A percentile compares a stretch with the other conserved stretches of the same genome.
Evolutionary conservation across 2,113 vertebrate species (phyloP).

Genomic region (Cebus imitator): DNA sequence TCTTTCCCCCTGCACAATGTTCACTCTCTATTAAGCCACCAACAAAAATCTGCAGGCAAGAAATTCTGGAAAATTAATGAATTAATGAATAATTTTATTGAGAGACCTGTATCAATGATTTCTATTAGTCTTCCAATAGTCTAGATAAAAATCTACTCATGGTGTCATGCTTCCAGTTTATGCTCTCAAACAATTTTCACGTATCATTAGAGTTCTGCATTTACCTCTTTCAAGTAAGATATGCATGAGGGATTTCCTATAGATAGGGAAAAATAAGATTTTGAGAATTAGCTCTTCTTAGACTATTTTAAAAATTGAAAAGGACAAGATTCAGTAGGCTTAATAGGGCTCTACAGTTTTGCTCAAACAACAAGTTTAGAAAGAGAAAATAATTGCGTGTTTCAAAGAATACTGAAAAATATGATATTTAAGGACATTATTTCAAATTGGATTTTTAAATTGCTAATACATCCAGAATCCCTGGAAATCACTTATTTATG

Average conservation of each 20-base stretch:
- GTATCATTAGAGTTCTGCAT: background rate
- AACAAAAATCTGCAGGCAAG: background rate
- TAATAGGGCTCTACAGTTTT: background rate
- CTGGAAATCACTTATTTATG: background rate
- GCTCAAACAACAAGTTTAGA: background rate
- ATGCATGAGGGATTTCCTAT: background rate
- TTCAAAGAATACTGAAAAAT: background rate
- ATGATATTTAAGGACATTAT: background rate
- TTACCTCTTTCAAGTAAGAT: background rate
- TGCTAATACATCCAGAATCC: background rate
- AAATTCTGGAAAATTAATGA: background rate
- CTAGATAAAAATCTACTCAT: background rate
- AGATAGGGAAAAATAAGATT: background rate
- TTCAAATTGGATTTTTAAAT: background rate
- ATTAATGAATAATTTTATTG: background rate
- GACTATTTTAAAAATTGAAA: background rate
- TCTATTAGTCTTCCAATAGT: background rate
- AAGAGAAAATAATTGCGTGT: background rate
- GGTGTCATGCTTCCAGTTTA: background rate
- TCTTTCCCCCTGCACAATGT: background rate
- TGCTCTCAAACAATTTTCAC: background rate
- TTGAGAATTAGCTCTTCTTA: background rate
- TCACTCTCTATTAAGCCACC: background rate
- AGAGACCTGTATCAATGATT: background rate
- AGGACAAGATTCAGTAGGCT: background rate